phyloP scores from a whole-genome alignment of 2,113 vertebrate species.

The Malurus melanocephalus region DNA sequence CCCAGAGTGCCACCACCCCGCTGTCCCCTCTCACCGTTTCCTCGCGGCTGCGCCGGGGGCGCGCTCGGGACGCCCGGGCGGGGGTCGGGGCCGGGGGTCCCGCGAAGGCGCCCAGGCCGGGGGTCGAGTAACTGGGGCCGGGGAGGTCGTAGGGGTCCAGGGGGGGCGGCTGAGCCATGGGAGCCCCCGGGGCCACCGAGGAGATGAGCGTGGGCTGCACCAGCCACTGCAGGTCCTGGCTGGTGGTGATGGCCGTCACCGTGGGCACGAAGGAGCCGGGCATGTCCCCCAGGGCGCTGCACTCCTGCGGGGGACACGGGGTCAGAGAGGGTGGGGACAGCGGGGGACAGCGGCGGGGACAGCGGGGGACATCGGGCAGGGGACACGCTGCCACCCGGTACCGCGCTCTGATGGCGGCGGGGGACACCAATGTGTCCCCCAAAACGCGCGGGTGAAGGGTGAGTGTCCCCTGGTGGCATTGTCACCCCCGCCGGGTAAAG shows the following conservation, averaged over 20 bases:
- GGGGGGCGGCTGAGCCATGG: slow-evolving; percentile 26
- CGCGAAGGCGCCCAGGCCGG: slow-evolving; percentile 33
- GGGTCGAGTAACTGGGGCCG: slow-evolving; percentile 83
- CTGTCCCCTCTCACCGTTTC: too few relatives aligned
- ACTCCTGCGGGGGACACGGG: slow-evolving; percentile 61
- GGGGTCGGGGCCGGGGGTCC: too few relatives aligned
- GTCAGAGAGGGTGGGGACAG: not conserved
- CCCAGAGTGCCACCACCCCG: too few relatives aligned
- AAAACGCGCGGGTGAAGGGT: not conserved
- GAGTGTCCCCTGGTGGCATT: not conserved
- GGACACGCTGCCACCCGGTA: not conserved
- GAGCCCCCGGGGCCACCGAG: slow-evolving; percentile 77
- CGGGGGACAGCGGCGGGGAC: not conserved
- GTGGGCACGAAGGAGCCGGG: slow-evolving; percentile 94
- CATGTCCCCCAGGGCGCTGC: slow-evolving; percentile 86
- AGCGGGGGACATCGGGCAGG: too few relatives aligned
- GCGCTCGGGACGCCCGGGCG: too few relatives aligned
- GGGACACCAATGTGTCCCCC: not conserved
- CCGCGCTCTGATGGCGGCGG: not conserved
- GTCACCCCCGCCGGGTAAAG: not conserved
- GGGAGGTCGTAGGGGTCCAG: slow-evolving; percentile 91
- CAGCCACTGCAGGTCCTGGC: slow-evolving; percentile 97
- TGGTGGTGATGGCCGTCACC: slow-evolving; percentile 95
- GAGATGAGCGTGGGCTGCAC: slow-evolving; percentile 93
- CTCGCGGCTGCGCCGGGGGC: too few relatives aligned